A percentile compares a stretch with the other conserved stretches of the same genome.
phyloP scores from a whole-genome alignment of 2,888 invertebrate species.

The Nemoura dubitans region DNA sequence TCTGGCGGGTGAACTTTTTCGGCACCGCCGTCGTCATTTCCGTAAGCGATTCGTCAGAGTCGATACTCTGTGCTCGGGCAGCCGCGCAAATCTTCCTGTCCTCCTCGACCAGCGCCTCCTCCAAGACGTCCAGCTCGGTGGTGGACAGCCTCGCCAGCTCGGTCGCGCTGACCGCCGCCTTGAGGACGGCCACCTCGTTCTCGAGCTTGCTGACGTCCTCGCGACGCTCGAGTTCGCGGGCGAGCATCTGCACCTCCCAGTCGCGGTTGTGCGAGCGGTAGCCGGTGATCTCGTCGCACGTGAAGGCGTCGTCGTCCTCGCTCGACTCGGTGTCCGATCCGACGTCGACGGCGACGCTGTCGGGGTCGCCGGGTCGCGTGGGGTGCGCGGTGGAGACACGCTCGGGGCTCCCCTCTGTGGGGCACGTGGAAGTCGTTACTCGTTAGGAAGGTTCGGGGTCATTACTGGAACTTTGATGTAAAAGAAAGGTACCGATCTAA shows the following conservation, averaged over 20 bases:
- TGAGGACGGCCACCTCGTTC: slow-evolving; percentile 53
- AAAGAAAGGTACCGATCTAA: too few species aligned
- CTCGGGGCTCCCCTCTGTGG: neutral
- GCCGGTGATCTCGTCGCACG: slow-evolving; percentile 55
- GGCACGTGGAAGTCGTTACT: neutral
- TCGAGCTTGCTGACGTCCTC: slow-evolving; percentile 53
- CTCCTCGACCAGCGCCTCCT: slow-evolving; percentile 53
- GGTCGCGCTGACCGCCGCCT: slow-evolving; percentile 52
- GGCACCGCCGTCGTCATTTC: neutral
- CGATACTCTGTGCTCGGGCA: slow-evolving; percentile 54
- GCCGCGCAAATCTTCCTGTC: slow-evolving; percentile 52
- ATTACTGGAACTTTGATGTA: neutral
- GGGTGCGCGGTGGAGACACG: neutral
- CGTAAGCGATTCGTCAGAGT: slow-evolving; percentile 45
- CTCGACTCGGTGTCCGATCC: slow-evolving; percentile 57
- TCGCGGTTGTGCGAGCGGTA: slow-evolving; percentile 63
- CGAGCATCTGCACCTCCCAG: slow-evolving; percentile 84
- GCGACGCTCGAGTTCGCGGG: slow-evolving; percentile 71
- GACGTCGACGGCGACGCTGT: slow-evolving; percentile 56
- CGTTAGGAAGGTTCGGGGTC: neutral
- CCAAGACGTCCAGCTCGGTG: slow-evolving; percentile 55
- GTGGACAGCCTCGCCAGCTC: slow-evolving; percentile 53
- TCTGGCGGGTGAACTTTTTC: slow-evolving; percentile 39
- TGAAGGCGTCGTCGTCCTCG: slow-evolving; percentile 53
- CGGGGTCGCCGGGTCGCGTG: slow-evolving; percentile 23